Conservation (phyloP, 2,113 vertebrate genomes). For the Numida meleagris region DNA sequence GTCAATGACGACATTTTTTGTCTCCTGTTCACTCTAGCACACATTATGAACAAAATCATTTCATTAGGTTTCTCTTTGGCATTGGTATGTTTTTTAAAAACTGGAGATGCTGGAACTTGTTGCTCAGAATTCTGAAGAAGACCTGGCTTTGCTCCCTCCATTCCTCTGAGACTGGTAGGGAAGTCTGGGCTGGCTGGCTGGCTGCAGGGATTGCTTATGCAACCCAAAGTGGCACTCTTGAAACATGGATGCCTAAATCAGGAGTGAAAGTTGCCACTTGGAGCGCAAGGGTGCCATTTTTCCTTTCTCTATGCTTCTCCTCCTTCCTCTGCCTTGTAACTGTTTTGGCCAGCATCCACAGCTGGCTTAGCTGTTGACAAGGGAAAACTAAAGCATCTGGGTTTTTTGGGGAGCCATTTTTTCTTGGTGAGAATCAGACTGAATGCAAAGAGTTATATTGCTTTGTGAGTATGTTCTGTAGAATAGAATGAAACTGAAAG, state of each 20-base stretch:
- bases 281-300: neutral
- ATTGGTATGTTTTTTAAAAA: neutral
- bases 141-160: conserved; percentile 4
- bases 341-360: neutral
- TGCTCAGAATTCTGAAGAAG: neutral
- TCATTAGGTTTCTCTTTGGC: neutral
- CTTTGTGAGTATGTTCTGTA: neutral
- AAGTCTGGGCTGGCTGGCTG: neutral
- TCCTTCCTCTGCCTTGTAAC: neutral
- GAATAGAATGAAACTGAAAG: neutral
- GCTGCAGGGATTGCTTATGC: neutral
- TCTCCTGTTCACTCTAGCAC: neutral
- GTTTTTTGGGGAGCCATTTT: neutral
- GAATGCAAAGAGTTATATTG: neutral
- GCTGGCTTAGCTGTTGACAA: neutral
- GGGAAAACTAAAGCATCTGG: conserved; percentile 2
- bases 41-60: neutral
- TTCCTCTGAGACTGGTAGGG: neutral
- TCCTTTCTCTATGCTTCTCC: neutral
- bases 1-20: neutral
- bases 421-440: neutral
- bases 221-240: neutral
- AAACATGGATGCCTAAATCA: neutral
- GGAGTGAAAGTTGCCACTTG: neutral
- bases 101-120: neutral